These are phyloP conservation scores for Fulmarus glacialis DNA, from an alignment of 2,113 vertebrate genomes.

Conservation along the genomic window DNA sequence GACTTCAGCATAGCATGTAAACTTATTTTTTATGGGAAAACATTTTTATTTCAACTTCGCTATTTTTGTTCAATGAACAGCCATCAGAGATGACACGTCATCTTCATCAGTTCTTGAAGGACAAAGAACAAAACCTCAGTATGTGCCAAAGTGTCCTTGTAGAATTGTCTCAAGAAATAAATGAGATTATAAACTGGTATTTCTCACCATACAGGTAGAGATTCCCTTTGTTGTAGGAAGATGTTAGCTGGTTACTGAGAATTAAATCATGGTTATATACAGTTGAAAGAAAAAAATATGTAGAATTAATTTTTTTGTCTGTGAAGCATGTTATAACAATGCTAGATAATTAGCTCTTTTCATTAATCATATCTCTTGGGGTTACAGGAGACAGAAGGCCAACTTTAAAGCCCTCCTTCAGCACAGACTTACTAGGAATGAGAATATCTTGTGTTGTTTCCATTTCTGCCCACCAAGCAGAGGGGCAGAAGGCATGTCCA, in stretches of 20 bases:
- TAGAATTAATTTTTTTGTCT: not conserved
- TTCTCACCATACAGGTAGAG: not conserved
- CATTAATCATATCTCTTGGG: not conserved
- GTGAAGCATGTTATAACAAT: not conserved
- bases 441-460: not conserved
- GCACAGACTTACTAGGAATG: not conserved
- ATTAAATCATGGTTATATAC: not conserved
- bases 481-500: not conserved
- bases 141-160: not conserved
- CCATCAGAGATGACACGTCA: not conserved
- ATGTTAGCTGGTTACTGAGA: not conserved
- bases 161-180: not conserved
- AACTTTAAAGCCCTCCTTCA: not conserved
- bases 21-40: not conserved
- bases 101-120: not conserved
- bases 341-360: not conserved
- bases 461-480: not conserved
- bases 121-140: not conserved
- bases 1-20: not conserved
- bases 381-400: not conserved
- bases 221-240: not conserved
- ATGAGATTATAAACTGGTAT: not conserved
- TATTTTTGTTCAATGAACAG: conserved; percentile 6
- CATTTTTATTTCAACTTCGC: not conserved
- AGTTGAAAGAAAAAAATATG: not conserved